Base-by-base conservation (phyloP, 2,888 invertebrate species). In the Agrochola lychnidis region DNA sequence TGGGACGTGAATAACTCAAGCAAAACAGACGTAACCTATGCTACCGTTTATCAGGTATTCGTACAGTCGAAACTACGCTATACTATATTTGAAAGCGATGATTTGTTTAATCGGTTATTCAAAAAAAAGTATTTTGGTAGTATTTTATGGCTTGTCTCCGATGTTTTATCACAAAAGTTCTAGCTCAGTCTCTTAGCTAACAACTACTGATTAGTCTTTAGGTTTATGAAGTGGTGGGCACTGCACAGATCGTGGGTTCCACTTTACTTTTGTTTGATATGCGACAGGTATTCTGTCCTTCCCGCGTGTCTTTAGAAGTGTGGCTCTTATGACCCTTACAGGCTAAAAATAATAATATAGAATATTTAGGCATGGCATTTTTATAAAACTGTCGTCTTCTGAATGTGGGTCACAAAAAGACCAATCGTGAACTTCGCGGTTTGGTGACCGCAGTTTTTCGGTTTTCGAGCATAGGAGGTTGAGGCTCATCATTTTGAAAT, bases 21-120 rank as follows among this genome's bases (percentile, higher is more conserved):
- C 66, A 72, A 71, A 72, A 62, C 66, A 72, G 45, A 63, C 51
- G 45, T 80, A 75, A 70, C 57, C 63, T 79, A 83, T 69, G 70
- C 73, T 61, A 66, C 57, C 67, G 72, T 62, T 36, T 56, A 51
- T 30, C 9, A 45, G 51, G 25, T 62, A 56, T 30, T 25, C 63
- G 36, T 22, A 3, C 25, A 64, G 7, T 36, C 0, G 5, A 57
- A 51, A 51, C 75, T 70, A 70, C 42, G 62, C 66, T 67, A 66
- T 53, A 61, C 16, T 51, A 51, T 51, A 66, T 75, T 40, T 61
- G 4, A 67, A 56, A 73, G 64, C 61, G 25, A 70, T 57, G 4
- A 14, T 79, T 76, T 70, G 42, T 36, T 81, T 59, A 74, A 79
- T 63, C 51, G 57, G 51, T 81, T 36, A 19, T 57, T 16, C 12